phyloP scores from a whole-genome alignment of 2,888 invertebrate species.

The Ennomos fuscantarius region DNA sequence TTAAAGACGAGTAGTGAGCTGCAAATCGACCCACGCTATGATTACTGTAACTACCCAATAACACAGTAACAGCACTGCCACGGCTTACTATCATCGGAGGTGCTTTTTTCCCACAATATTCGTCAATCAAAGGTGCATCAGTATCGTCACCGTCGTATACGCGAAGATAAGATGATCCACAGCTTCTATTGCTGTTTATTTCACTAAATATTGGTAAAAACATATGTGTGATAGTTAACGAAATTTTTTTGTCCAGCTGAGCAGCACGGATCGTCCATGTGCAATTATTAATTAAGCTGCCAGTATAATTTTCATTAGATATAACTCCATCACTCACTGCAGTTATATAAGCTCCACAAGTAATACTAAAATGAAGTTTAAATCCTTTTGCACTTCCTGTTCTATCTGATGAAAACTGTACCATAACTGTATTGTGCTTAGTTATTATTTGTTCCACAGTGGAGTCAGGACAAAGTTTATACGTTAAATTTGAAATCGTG shows the following conservation, averaged over 20 bases:
- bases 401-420: constrained; percentile 87
- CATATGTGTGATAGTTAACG: constrained; percentile 88
- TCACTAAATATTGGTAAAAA: constrained; percentile 60
- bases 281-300: constrained; percentile 82
- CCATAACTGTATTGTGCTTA: constrained; percentile 85
- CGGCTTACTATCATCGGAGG: constrained; percentile 89
- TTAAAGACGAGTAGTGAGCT: constrained; percentile 74
- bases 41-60: constrained; percentile 63
- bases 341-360: constrained; percentile 89
- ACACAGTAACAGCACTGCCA: constrained; percentile 87
- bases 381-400: constrained; percentile 90
- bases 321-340: constrained; percentile 84
- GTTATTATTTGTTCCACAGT: constrained; percentile 74
- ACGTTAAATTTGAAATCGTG: constrained; percentile 80
- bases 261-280: constrained; percentile 88
- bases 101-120: constrained; percentile 87
- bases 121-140: constrained; percentile 86
- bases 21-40: constrained; percentile 62
- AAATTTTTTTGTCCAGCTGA: constrained; percentile 86
- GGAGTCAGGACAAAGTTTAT: constrained; percentile 75
- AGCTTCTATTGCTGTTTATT: constrained; percentile 50
- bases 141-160: constrained; percentile 89
- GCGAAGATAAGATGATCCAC: constrained; percentile 71
- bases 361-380: constrained; percentile 87
- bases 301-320: constrained; percentile 61